Base-by-base conservation (phyloP, 2,888 invertebrate genomes). In the Podabrus alpinus region DNA sequence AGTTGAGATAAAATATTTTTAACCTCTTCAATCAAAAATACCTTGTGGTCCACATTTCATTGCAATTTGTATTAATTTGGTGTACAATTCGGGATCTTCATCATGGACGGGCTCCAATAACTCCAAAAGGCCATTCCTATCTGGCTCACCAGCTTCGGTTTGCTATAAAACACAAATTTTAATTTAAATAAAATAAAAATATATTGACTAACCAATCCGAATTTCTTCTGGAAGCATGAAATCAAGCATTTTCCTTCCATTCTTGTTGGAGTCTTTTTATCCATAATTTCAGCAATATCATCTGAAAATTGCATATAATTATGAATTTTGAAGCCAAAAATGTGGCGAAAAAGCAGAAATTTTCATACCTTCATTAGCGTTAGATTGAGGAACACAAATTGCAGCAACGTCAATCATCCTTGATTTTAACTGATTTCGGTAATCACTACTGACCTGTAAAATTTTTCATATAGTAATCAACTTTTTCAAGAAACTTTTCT, bases 171-270 rank as follows among this genome's bases (percentile, higher is more conserved):
- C n/a, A 62, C n/a, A 69, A 68, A 70, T 59, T 68, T 66, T 11
- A 13, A 16, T 71, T 15, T 67, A 59, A 61, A 68, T 59, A 59
- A 59, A 24, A 24, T 15, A 67, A 60, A 15, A 16, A 13, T 19
- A 5, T 21, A 16, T 21, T 1, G 29, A 64, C 64, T 87, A 84
- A 90, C 90, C 86, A 89, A 86, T 73, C 86, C 85, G 68, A 87
- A 82, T 78, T 87, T 88, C 80, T 83, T 88, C 74, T 87, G 88
- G 19, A 89, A 83, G 74, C 90, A 90, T 7, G 88, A 88, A 71
- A 88, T 78, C 59, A 89, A 83, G 78, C 90, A 90, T 79, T 87
- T 88, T 0, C 87, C 87, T 60, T 82, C 85, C 15, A 81, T 70
- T 19, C 62, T 86, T 0, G 86, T 83, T 0, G 90, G 89, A 24